Base-by-base conservation (phyloP, 2,113 vertebrate species). In the Nymphicus hollandicus region DNA sequence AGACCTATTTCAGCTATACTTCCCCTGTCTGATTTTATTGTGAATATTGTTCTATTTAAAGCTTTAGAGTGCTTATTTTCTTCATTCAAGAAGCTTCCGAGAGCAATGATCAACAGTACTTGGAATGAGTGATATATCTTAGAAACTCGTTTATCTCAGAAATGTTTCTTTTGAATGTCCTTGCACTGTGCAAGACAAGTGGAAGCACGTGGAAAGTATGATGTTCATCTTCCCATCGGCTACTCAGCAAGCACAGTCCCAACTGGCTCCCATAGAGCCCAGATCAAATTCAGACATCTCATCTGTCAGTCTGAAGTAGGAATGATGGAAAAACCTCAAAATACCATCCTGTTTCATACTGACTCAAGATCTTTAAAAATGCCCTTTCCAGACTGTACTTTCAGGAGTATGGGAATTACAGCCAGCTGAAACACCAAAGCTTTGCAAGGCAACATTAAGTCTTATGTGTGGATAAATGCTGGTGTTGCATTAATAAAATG, bases 21-120 rank as follows among this genome's bases (percentile, higher is more conserved):
- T 53, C 31, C 64, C 27, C 66, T 63, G 66, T 69, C 71, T 33
- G 13, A 56, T 79, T 80, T 95, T 73, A 55, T 49, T 53, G 41
- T 39, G 80, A 95, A 81, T 86, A 44, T 44, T 60, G 50, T 88
- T 92, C 46, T 71, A 52, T 70, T 95, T 43, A 89, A 96, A 97
- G 53, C 71, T 65, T 78, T 81, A 81, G 69, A 28, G 25, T 24
- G 55, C 17, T 31, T 37, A 76, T 91, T 85, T 93, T 94, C 83
- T 77, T 88, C 97, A 88, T 84, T 88, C 94, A 88, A 88, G 94
- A 93, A 70, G 65, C 52, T 94, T 93, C 89, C 91, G 93, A 74
- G 76, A 97, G 87, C 66, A 90, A 43, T 22, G 56, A 66, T 71
- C 79, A 80, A 16, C 11, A 76, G 89, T 55, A 83, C 50, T 77